Conservation (phyloP, 2,888 invertebrate species). For the Eulithis testata region DNA sequence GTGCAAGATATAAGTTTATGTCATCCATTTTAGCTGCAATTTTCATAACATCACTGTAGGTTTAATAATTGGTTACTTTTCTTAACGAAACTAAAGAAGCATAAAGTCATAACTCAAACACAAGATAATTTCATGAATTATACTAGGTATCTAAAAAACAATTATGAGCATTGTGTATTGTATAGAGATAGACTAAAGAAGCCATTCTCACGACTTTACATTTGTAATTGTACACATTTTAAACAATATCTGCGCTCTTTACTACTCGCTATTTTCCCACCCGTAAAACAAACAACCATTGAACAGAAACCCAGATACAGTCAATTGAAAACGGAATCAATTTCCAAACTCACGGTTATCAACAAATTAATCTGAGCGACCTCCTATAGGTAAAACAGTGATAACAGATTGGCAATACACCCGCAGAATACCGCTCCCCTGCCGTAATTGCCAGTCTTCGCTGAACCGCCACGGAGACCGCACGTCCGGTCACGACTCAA, state of each 20-base stretch:
- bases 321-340: conserved; percentile 29
- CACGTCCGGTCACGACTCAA: conserved; percentile 26
- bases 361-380: conserved; percentile 51
- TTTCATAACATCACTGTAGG: too few species aligned
- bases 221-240: conserved; percentile 1
- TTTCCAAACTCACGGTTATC: conserved; percentile 47
- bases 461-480: conserved; percentile 29
- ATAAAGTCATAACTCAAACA: too few species aligned
- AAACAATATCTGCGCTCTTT: conserved; percentile 13
- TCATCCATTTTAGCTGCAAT: too few species aligned
- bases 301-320: conserved; percentile 4
- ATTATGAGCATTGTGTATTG: background rate
- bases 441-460: conserved; percentile 30
- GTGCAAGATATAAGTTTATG: too few species aligned
- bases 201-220: conserved; percentile 17
- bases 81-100: too few species aligned
- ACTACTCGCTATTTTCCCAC: conserved; percentile 21
- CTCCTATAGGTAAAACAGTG: conserved; percentile 57
- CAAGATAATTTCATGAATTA: too few species aligned
- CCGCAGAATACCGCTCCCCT: conserved; percentile 28
- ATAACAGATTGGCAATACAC: conserved; percentile 55
- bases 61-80: too few species aligned
- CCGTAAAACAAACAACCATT: conserved; percentile 23
- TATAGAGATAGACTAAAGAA: background rate
- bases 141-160: background rate